Evolutionary conservation across 2,888 invertebrate genomes (phyloP), one percentile per base, ranked within the genome.

Genomic region (Orchesella flavescens): DNA sequence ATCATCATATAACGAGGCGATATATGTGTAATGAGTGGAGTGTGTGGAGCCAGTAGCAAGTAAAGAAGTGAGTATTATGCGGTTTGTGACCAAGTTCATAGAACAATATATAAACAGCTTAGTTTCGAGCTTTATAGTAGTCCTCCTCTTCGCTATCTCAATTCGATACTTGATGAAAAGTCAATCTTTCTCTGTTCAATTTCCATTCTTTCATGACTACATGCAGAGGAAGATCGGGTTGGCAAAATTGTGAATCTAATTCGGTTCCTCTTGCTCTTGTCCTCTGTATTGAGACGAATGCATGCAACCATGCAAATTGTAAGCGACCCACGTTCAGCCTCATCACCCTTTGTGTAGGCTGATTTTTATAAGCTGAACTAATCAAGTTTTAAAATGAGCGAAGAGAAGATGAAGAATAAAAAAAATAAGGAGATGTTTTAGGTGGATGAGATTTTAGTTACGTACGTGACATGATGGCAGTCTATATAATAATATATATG

Each of bases 321-420:
- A 69, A 34, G 21, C 71, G 71, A 78, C 68, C 69, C 77, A 46
- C 24, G 76, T 75, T 75, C 65, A 53, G 75, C 53, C 65, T 75
- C 75, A 75, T 75, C 75, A 55, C 75, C 73, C 21, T 46, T 53
- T 46, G 34, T 34, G 34, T 34, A 34, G 34, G 34, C 7, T 34
- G 34, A 34, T 34, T 34, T n/a, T 34, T 34, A 34, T 34, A 34
- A 34, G 44, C 24, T 71, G 53, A 53, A 53, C 15, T 17, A 53
- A 17, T 17, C n/a, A 53, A 53, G 53, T 17, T 12, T 57, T 17
- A n/a, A 34, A 53, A 53, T 53, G 53, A 53, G 53, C 55, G 53
- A 55, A 57, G 53, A 53, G 44, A 13, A 65, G 44, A 53, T 69
- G 53, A 69, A 69, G 55, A 34, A 71, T n/a, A 15, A 69, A 24